Evolutionary conservation across 2,888 invertebrate genomes (phyloP).

Genomic region (Euphydryas editha): DNA sequence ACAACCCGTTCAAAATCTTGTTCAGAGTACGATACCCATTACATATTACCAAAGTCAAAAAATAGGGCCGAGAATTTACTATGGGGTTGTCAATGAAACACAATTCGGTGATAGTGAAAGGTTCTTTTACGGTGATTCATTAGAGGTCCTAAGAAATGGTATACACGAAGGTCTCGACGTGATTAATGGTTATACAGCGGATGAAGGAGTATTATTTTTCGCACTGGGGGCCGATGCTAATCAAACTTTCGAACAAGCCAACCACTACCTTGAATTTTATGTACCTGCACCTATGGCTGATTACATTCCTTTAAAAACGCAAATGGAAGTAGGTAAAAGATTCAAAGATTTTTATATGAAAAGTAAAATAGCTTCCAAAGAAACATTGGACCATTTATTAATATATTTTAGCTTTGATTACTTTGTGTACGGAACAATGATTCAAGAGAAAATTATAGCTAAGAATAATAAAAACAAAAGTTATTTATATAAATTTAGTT

Average conservation of each 20-base stretch:
- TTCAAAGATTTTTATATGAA: conserved; percentile 41
- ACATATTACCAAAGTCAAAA: conserved; percentile 45
- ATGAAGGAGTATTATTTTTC: conserved; percentile 83
- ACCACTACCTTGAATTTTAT: conserved; percentile 45
- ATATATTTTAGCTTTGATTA: conserved; percentile 13
- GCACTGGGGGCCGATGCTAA: conserved; percentile 38
- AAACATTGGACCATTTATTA: conserved; percentile 42
- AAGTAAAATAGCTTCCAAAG: conserved; percentile 57
- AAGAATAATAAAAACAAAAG: conserved; percentile 49
- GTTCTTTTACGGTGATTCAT: conserved; percentile 63
- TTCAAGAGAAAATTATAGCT: conserved; percentile 44
- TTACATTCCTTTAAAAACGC: conserved; percentile 35
- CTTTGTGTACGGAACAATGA: conserved; percentile 27
- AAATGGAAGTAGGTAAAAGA: conserved; percentile 48
- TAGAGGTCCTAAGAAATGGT: conserved; percentile 62
- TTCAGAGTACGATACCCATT: conserved; percentile 47
- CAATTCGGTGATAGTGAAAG: conserved; percentile 56
- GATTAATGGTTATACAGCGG: conserved; percentile 87
- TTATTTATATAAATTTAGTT: conserved; percentile 61
- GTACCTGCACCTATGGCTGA: conserved; percentile 41
- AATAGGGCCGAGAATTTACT: conserved; percentile 46
- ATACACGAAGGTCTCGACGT: conserved; percentile 82
- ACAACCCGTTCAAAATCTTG: conserved; percentile 50
- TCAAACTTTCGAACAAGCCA: conserved; percentile 43
- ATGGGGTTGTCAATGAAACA: conserved; percentile 55